Evolutionary conservation across 92 coral and sea anemone species (phyloP).

Genomic region (Heteractis magnifica): DNA sequence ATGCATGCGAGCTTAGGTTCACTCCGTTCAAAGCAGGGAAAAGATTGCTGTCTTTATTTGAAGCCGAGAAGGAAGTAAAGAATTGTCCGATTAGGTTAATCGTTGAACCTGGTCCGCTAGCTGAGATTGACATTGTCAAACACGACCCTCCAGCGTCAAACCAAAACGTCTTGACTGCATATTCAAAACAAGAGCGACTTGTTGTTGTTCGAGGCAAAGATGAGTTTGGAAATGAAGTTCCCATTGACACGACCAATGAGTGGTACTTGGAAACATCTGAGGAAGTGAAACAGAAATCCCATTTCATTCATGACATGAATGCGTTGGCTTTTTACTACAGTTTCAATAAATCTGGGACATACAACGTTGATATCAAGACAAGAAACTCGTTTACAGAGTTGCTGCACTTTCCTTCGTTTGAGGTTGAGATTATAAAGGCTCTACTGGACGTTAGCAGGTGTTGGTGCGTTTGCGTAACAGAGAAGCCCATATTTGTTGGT

Average conservation of each 20-base stretch:
- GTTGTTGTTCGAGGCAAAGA: background rate
- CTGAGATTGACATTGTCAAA: background rate
- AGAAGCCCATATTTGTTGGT: background rate
- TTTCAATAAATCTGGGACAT: constrained; percentile 1
- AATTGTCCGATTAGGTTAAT: background rate
- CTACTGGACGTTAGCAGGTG: background rate
- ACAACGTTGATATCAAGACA: background rate
- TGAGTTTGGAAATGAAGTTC: background rate
- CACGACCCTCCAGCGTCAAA: constrained; percentile 3
- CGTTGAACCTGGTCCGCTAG: background rate
- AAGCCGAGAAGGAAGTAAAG: background rate
- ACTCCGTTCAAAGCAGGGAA: background rate
- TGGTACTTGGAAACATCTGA: background rate
- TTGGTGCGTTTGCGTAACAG: background rate
- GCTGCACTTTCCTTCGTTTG: background rate
- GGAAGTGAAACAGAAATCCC: background rate
- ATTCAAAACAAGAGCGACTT: background rate
- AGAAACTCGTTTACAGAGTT: background rate
- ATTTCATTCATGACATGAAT: background rate
- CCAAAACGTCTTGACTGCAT: background rate
- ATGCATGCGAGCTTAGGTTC: background rate
- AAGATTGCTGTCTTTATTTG: background rate
- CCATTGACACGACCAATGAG: background rate
- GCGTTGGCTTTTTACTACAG: background rate
- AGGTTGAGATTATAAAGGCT: background rate